Conservation (phyloP, 2,797 vertebrate species). For the Eulemur albifrons region DNA sequence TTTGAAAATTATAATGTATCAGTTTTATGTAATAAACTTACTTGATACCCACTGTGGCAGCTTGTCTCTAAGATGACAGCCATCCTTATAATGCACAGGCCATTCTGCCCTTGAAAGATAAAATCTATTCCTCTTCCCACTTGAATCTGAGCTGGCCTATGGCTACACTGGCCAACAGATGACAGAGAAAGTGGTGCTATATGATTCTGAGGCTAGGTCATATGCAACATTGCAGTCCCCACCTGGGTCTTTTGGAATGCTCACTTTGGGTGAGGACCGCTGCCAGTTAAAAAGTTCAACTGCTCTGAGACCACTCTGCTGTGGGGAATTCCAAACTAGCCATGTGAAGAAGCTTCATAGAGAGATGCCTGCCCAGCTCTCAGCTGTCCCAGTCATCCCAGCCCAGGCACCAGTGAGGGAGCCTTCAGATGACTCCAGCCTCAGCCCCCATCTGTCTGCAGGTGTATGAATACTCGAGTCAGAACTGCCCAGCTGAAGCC, state of each 20-base stretch:
- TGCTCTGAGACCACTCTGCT: background rate
- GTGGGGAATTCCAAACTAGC: background rate
- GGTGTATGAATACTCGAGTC: accelerated
- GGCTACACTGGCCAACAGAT: background rate
- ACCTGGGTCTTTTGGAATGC: background rate
- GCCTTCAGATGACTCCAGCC: background rate
- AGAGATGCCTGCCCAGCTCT: background rate
- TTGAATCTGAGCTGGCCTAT: background rate
- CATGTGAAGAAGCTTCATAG: background rate
- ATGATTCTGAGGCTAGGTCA: background rate
- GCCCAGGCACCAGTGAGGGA: background rate
- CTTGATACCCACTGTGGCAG: background rate
- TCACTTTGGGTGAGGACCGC: background rate
- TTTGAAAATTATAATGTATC: background rate
- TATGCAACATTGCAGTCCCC: background rate
- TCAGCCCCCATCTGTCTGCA: background rate
- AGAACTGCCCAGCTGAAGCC: background rate
- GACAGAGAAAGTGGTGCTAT: background rate
- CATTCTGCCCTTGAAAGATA: background rate
- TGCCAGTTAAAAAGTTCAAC: background rate
- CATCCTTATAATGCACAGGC: background rate
- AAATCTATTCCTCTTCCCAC: background rate
- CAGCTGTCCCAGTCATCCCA: background rate
- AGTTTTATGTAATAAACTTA: background rate
- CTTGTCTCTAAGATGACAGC: background rate